Conservation (phyloP, 2,888 invertebrate genomes). For the Troides oblongomaculatus region DNA sequence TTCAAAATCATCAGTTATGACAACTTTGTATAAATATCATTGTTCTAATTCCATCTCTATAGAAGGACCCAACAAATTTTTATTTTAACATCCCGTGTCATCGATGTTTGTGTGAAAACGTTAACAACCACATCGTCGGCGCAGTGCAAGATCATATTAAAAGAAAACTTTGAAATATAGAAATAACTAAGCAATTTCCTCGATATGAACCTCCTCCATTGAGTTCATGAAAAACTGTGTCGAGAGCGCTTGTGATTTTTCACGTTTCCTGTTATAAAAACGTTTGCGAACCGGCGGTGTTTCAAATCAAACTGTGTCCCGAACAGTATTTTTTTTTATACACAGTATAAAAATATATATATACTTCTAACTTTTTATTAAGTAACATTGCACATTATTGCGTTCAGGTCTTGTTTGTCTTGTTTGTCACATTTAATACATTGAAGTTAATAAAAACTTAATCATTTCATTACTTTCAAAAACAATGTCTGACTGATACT, state of each 20-base stretch:
- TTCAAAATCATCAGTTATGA: too few relatives aligned
- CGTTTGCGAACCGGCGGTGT: constrained; percentile 3
- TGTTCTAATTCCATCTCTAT: too few relatives aligned
- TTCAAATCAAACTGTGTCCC: not conserved
- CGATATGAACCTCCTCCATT: constrained; percentile 25
- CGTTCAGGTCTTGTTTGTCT: too few relatives aligned
- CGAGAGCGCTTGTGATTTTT: constrained; percentile 23
- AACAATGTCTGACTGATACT: too few relatives aligned
- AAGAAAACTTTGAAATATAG: constrained; percentile 25
- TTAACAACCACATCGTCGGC: not conserved
- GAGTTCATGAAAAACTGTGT: constrained; percentile 26
- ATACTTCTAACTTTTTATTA: not conserved
- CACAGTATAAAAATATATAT: not conserved
- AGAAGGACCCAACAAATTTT: too few relatives aligned
- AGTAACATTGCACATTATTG: too few relatives aligned
- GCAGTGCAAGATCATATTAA: constrained; percentile 7
- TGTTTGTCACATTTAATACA: too few relatives aligned
- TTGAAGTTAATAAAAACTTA: too few relatives aligned
- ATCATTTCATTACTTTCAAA: too few relatives aligned
- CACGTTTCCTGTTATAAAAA: constrained; percentile 26
- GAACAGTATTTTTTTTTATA: not conserved
- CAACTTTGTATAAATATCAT: too few relatives aligned
- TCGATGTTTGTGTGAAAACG: not conserved
- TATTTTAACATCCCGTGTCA: not conserved
- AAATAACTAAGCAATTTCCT: constrained; percentile 20